Base-by-base conservation (phyloP, 2,113 vertebrate species). In the Cebus imitator region DNA sequence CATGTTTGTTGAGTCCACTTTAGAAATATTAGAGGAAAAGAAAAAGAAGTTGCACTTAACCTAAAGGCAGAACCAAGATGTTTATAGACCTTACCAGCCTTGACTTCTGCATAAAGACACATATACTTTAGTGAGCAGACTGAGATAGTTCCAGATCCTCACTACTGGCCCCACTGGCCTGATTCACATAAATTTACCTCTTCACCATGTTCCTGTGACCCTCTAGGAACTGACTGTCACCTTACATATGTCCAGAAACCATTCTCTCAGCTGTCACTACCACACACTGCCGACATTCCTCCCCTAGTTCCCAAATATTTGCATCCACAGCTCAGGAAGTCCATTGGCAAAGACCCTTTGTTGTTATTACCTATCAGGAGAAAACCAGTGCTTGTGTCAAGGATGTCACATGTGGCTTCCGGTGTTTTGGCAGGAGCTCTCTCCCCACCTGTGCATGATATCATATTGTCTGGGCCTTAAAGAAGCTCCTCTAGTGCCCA, bases 11-110 rank as follows among this genome's bases (percentile, higher is more conserved):
- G 90, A 52, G 27, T 87, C 64, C 96, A 23, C 11, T 58, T 58
- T 92, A 82, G 64, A 90, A 96, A 81, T 13, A 25, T 85, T 92
- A 96, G 25, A 92, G 43, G 40, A 35, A 64, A 66, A 73, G 10
- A 50, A 73, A 96, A 85, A 40, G 84, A 40, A 94, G 45, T 35
- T 37, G 2, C 6, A 8, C 16, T 80, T 86, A 13, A 75, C 5
- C 12, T 70, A 25, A n/a, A 94, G 68, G 20, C 18, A 64, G n/a
- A 94, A 40, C 8, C 35, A 86, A 32, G 11, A 45, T 87, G 1
- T 81, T 79, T 66, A n/a, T 1, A 80, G 32, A 86, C 43, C 55
- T 90, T 21, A 50, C 27, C 6, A 79, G 81, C 21, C 30, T 85
- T 82, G 76, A 55, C 73, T 94, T 97, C 40, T 40, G 45, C 18